Evolutionary conservation across 2,113 vertebrate genomes (phyloP).

Genomic region (Motacilla alba): DNA sequence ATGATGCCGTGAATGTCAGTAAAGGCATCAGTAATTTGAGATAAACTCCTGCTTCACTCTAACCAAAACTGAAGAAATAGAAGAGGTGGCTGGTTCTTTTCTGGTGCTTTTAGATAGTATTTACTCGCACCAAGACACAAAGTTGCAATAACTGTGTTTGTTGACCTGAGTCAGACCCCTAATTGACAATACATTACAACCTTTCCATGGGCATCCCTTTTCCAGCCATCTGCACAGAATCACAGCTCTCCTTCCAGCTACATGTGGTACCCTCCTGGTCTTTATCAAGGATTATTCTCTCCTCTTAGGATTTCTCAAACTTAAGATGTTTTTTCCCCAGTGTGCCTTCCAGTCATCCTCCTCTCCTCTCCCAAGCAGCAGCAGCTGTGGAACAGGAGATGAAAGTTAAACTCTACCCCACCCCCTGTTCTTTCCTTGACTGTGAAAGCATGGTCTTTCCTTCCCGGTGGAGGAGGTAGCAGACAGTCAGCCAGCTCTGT

Average conservation of each 20-base stretch:
- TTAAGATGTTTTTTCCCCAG: neutral
- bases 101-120: neutral
- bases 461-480: neutral
- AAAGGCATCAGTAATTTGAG: neutral
- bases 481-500: neutral
- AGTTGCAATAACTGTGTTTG: neutral
- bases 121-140: neutral
- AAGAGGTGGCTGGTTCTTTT: neutral
- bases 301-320: neutral
- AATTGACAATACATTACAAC: neutral
- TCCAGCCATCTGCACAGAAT: neutral
- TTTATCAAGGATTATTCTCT: neutral
- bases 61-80: neutral
- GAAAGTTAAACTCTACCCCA: neutral
- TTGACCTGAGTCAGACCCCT: neutral
- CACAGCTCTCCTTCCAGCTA: neutral
- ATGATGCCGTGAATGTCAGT: neutral
- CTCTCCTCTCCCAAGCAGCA: neutral
- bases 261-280: neutral
- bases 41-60: neutral
- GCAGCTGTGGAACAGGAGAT: neutral
- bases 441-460: neutral
- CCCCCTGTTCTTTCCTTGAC: rapidly evolving
- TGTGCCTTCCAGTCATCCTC: neutral
- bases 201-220: neutral